Conservation (phyloP, 2,113 vertebrate genomes). For the Thryonomys swinderianus region DNA sequence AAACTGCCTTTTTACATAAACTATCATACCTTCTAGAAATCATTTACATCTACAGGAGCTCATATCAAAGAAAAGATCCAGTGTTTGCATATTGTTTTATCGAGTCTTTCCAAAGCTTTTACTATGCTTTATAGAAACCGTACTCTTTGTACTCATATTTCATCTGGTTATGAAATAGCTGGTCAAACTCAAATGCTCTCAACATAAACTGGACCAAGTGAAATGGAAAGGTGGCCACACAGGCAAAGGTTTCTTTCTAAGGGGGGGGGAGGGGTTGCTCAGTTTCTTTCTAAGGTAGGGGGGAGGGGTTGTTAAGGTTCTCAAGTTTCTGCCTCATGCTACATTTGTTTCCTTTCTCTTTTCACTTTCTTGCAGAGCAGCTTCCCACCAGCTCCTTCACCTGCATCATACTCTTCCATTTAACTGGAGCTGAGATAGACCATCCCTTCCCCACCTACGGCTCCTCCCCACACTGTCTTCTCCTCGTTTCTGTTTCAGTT, state of each 20-base stretch:
- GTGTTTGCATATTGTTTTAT: too few relatives aligned
- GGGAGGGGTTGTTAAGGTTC: too few relatives aligned
- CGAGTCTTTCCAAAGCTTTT: background rate
- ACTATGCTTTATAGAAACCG: background rate
- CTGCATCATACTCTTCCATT: background rate
- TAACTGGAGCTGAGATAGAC: background rate
- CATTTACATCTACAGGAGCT: too few relatives aligned
- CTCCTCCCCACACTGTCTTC: background rate
- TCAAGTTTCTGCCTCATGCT: background rate
- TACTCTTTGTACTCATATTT: background rate
- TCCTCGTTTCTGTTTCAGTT: background rate
- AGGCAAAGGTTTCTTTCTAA: background rate
- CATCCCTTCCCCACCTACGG: background rate
- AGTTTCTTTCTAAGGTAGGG: background rate
- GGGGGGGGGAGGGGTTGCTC: too few relatives aligned
- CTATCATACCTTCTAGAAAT: too few relatives aligned
- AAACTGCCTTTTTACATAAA: too few relatives aligned
- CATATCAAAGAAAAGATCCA: too few relatives aligned
- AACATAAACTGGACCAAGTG: background rate
- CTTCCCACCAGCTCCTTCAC: background rate
- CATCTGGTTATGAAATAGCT: background rate
- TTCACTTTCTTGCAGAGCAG: background rate
- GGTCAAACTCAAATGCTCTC: background rate
- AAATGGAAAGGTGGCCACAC: background rate
- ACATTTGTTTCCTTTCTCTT: background rate